Percentiles rank a stretch among this genome's conserved stretches.
phyloP scores from a whole-genome alignment of 2,797 vertebrate genomes.

The Poecilia velifera region DNA sequence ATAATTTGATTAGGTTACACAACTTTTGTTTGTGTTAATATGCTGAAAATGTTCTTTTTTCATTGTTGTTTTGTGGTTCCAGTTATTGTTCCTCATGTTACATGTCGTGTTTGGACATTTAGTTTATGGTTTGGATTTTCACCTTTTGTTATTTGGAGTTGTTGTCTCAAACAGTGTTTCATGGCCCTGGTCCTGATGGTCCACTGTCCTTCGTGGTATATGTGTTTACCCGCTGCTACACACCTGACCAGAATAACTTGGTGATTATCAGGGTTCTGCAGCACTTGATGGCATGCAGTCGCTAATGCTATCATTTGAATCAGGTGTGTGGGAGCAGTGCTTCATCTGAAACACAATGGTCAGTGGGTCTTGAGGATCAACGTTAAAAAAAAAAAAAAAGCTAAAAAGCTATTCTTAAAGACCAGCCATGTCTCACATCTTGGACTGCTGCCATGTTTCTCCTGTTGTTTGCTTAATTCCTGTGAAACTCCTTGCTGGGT shows the following conservation, averaged over 20 bases:
- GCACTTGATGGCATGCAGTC: not conserved
- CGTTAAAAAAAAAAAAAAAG: no score
- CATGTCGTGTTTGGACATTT: conserved; percentile 49
- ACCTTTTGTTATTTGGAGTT: conserved; percentile 61
- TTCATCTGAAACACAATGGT: not conserved
- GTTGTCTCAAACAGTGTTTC: conserved; percentile 38
- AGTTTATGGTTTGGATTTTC: conserved; percentile 34
- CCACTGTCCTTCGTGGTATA: not conserved
- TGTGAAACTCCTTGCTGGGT: conserved; percentile 39
- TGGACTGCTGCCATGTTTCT: conserved; percentile 64
- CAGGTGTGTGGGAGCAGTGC: not conserved
- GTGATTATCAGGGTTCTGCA: not conserved
- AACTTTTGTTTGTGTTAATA: not conserved
- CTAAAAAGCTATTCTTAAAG: conserved; percentile 25
- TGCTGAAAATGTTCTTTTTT: conserved; percentile 15
- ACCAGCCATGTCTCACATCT: conserved; percentile 57
- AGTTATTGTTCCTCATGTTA: not conserved
- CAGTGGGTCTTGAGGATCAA: not conserved
- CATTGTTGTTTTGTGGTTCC: not conserved
- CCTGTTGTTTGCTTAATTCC: conserved; percentile 57
- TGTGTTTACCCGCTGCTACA: not conserved
- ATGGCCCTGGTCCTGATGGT: not conserved
- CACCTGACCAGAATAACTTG: not conserved
- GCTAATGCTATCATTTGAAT: not conserved
- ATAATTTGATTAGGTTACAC: not conserved